These are phyloP conservation scores for Acleris cristana DNA, from an alignment of 2,888 invertebrate genomes.

Conservation along the genomic window DNA sequence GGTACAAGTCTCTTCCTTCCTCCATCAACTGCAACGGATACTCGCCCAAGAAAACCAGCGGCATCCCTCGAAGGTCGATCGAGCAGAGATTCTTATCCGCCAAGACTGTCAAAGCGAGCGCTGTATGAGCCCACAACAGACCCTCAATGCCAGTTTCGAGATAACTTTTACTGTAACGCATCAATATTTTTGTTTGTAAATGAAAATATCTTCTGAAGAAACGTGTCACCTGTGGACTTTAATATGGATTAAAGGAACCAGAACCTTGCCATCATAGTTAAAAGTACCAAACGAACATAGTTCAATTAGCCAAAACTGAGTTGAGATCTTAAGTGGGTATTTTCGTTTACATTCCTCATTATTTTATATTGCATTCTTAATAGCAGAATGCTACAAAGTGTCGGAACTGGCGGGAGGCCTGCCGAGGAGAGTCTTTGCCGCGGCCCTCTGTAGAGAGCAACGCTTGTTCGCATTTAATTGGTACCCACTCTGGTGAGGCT, in stretches of 20 bases:
- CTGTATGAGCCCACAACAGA: constrained; percentile 56
- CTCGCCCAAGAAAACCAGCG: constrained; percentile 76
- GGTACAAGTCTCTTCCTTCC: constrained; percentile 80
- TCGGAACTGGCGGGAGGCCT: constrained; percentile 25
- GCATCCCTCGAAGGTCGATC: constrained; percentile 76
- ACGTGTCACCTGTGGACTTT: not conserved
- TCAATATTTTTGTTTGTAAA: constrained; percentile 28
- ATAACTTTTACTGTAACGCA: constrained; percentile 47
- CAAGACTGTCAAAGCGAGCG: constrained; percentile 77
- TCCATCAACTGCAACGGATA: constrained; percentile 71
- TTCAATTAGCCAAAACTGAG: constrained; percentile 12
- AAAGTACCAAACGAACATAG: not conserved
- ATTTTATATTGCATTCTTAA: constrained; percentile 20
- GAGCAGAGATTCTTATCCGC: constrained; percentile 75
- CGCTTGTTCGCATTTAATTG: constrained; percentile 73
- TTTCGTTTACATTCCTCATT: constrained; percentile 15
- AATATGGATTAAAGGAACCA: too few relatives aligned
- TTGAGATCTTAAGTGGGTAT: constrained; percentile 5
- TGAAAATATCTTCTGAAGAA: constrained; percentile 21
- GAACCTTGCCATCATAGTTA: too few relatives aligned
- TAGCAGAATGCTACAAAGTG: constrained; percentile 22
- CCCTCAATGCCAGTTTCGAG: constrained; percentile 47
- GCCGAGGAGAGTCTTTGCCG: constrained; percentile 43
- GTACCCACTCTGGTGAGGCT: constrained; percentile 63
- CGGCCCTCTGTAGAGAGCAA: constrained; percentile 47